phyloP scores from a whole-genome alignment of 2,888 invertebrate species.

The Noctua janthe region DNA sequence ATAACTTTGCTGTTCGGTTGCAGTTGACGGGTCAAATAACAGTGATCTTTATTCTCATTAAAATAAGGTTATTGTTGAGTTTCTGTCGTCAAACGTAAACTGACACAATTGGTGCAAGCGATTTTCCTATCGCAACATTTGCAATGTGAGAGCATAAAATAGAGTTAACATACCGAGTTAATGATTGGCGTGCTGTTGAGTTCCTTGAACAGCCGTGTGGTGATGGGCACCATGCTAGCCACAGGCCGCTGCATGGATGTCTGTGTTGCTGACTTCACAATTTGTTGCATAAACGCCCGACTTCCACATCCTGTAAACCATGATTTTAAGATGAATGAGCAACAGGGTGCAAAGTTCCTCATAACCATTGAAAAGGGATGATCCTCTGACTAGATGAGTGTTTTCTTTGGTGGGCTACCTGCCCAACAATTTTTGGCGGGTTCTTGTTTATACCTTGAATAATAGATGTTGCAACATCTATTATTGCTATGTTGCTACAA shows the following conservation, averaged over 20 bases:
- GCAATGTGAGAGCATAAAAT: neutral
- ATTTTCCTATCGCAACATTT: neutral
- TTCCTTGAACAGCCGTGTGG: slow-evolving; percentile 69
- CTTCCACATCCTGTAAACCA: slow-evolving; percentile 77
- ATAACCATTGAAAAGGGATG: neutral
- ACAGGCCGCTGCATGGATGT: slow-evolving; percentile 71
- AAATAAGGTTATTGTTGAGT: no score
- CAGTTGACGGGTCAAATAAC: no score
- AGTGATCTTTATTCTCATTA: no score
- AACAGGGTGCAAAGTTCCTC: neutral
- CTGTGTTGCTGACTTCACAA: slow-evolving; percentile 78
- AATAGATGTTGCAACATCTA: neutral
- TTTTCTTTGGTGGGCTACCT: neutral
- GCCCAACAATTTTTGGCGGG: neutral
- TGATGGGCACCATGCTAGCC: slow-evolving; percentile 71
- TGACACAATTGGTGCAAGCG: neutral
- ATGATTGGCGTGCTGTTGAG: slow-evolving; percentile 77
- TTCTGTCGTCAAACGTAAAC: no score
- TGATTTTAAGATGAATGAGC: neutral
- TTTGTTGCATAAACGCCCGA: slow-evolving; percentile 77
- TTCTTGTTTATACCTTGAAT: neutral
- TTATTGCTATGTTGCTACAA: neutral
- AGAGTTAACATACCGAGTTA: slow-evolving; percentile 77
- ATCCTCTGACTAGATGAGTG: neutral
- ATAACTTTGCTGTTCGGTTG: no score